These are phyloP conservation scores for Dendroctonus ponderosae DNA, from an alignment of 1,140 invertebrate genomes.

Conservation along the genomic window DNA sequence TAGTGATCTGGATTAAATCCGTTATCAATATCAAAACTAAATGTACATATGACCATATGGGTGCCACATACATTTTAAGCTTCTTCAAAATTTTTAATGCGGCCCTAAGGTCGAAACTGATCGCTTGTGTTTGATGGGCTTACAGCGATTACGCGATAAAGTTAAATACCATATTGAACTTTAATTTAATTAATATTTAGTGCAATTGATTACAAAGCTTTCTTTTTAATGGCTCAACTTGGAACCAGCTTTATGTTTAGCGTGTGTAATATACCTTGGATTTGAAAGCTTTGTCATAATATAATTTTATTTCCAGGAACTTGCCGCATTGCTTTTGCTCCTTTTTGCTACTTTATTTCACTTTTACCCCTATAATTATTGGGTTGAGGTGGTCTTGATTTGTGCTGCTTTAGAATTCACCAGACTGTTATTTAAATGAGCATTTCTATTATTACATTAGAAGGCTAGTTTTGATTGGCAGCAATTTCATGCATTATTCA, in stretches of 20 bases:
- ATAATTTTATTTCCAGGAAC: conserved; percentile 1
- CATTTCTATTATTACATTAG: conserved; percentile 1
- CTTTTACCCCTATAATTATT: neutral
- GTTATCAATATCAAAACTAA: conserved; percentile 33
- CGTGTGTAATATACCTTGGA: too few species aligned
- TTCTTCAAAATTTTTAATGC: conserved; percentile 15
- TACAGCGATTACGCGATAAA: neutral
- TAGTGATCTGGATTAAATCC: conserved; percentile 27
- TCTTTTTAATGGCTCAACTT: too few species aligned
- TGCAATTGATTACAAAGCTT: too few species aligned
- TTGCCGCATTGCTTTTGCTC: neutral
- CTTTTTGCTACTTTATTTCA: neutral
- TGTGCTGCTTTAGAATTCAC: neutral
- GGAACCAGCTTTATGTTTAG: too few species aligned
- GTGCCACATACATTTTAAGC: neutral
- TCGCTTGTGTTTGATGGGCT: conserved; percentile 6
- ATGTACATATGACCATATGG: conserved; percentile 17
- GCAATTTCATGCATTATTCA: neutral
- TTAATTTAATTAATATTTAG: too few species aligned
- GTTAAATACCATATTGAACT: neutral
- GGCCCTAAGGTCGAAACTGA: neutral
- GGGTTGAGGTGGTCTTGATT: neutral
- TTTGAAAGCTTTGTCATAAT: conserved; percentile 4
- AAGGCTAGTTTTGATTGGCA: conserved; percentile 1
- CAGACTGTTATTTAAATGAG: neutral